Evolutionary conservation across 1,140 invertebrate genomes (phyloP), one percentile per base, ranked within the genome.

Genomic region (Drosophila azteca): DNA sequence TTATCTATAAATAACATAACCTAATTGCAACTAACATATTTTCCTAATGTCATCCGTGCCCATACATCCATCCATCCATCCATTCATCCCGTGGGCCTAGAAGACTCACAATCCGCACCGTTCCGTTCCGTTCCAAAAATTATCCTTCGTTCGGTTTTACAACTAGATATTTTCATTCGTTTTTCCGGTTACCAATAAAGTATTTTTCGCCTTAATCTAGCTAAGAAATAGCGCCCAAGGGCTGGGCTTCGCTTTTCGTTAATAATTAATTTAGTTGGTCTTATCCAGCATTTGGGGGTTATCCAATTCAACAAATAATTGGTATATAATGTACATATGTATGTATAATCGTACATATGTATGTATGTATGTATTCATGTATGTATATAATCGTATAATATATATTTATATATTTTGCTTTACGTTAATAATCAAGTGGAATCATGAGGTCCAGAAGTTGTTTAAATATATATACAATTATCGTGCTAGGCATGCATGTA

Each of bases 391-490:
- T 52, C 17, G 29, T 74, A 57, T 81, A 75, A 77, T 70, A 52
- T 75, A 60, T 66, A 20, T 20, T 20, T 70, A 52, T 75, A 60
- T 66, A 20, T 20, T 20, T 20, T 20, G 17, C 29, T 51, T 41
- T 49, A 67, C 64, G 68, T 35, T 55, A 65, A 50, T 75, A 66
- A 48, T 53, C 44, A 53, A 79, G 55, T 66, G 78, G 53, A 85
- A 75, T 75, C 74, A 77, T 85, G 81, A 85, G 81, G 81, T 85
- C 81, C 81, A 85, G 77, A 85, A 85, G 83, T 87, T 87, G 78
- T 60, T 69, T 77, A 79, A 88, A 48, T 83, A 82, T 79, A 83
- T 88, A 45, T 83, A 82, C 66, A 71, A 35, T 61, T 77, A 45
- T 77, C 46, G 73, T 76, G 71, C 62, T 69, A 24, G 17, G 49